A percentile compares a stretch with the other conserved stretches of the same genome.
phyloP scores from a whole-genome alignment of 2,888 invertebrate species.

The Hypercompe scribonia region DNA sequence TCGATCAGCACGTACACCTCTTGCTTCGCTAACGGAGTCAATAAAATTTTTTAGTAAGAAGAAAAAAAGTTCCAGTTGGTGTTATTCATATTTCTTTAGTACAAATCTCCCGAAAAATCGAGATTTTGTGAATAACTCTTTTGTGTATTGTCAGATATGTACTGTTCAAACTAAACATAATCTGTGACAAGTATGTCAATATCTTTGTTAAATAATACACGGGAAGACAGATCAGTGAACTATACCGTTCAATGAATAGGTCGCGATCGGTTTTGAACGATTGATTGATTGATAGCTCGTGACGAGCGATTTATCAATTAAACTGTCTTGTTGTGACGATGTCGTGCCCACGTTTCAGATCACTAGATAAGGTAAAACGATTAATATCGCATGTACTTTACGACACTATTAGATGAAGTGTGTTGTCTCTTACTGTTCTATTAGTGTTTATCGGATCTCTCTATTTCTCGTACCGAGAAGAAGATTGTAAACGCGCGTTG shows the following conservation, averaged over 20 bases:
- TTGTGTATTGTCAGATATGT: not conserved
- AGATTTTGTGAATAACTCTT: not conserved
- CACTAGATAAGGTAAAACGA: constrained; percentile 18
- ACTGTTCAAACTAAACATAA: not conserved
- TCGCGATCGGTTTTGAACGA: constrained; percentile 22
- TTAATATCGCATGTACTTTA: constrained; percentile 7
- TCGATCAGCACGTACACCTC: too few relatives aligned
- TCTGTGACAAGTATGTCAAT: constrained; percentile 9
- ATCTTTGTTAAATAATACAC: not conserved
- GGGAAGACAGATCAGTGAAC: constrained; percentile 17
- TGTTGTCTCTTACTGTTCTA: constrained; percentile 7
- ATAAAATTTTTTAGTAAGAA: too few relatives aligned
- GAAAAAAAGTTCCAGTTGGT: too few relatives aligned
- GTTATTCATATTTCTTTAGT: not conserved
- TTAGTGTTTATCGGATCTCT: constrained; percentile 1
- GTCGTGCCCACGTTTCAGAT: constrained; percentile 19
- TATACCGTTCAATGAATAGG: constrained; percentile 19
- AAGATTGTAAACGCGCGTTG: not conserved
- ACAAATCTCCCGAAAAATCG: not conserved
- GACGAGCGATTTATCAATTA: constrained; percentile 29
- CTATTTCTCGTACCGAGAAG: not conserved
- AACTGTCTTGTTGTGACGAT: constrained; percentile 22
- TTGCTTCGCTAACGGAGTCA: too few relatives aligned
- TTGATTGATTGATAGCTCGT: constrained; percentile 30
- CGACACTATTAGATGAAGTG: not conserved